phyloP scores from a whole-genome alignment of 2,888 invertebrate species.

The Anagyrus pseudococci region DNA sequence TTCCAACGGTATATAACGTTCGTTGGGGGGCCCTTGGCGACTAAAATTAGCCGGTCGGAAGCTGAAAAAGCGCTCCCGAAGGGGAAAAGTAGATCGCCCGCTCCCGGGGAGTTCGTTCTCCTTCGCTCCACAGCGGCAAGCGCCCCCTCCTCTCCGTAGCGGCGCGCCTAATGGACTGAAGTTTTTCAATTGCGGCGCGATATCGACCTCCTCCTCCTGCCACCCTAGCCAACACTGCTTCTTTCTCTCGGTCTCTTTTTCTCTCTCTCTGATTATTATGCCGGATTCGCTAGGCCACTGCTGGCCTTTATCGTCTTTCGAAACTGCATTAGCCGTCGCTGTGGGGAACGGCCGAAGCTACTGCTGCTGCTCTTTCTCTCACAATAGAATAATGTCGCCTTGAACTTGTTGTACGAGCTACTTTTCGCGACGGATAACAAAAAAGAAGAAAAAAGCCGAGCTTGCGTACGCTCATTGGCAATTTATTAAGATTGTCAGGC shows the following conservation, averaged over 20 bases:
- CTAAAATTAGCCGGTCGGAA: not conserved
- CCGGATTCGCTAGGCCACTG: conserved; percentile 10
- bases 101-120: not conserved
- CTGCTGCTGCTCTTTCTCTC: no score
- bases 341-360: not conserved
- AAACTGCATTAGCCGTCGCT: conserved; percentile 7
- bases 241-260: no score
- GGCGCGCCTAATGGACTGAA: conserved; percentile 18
- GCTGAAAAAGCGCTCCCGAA: not conserved
- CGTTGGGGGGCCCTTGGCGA: conserved; percentile 6
- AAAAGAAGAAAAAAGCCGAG: no score
- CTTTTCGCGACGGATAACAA: no score
- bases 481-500: no score
- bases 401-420: no score
- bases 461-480: no score
- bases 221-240: not conserved
- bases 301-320: conserved; percentile 13
- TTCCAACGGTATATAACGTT: conserved; percentile 2
- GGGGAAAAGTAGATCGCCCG: not conserved
- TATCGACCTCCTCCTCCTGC: not conserved
- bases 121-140: conserved; percentile 1
- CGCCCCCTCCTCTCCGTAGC: not conserved
- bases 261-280: conserved; percentile 24
- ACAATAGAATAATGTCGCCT: no score
- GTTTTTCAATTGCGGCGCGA: conserved; percentile 28